Evolutionary conservation across 2,888 invertebrate genomes (phyloP), one percentile per base, ranked within the genome.

Genomic region (Lasiommata megera): DNA sequence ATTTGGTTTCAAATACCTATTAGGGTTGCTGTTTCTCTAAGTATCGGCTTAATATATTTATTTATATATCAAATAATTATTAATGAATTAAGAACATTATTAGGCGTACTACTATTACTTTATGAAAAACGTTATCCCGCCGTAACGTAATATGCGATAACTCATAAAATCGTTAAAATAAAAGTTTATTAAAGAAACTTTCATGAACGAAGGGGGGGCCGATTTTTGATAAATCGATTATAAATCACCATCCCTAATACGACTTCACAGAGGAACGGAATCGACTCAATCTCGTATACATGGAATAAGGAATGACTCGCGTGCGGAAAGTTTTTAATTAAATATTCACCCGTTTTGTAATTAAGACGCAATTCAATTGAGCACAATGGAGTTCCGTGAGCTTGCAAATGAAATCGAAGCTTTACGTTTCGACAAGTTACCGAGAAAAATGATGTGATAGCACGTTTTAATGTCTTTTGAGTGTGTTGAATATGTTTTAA

Each of bases 271-370:
- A 81, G 82, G 78, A 82, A 80, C 80, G 82, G 79, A 82, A 80
- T 83, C 83, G 82, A 84, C 85, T 85, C 85, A 83, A 88, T 87
- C 84, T 82, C 80, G 84, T 88, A 86, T 86, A 87, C 87, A 84
- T 84, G 86, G 84, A 87, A 85, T 87, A 88, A 88, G 85, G 80
- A 84, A 87, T 85, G 82, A 81, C 85, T 86, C 84, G 88, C 87
- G 84, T 87, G 86, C 82, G 81, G 81, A 84, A 87, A 89, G 79
- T 88, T 88, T 88, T 88, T 87, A 88, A 88, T 89, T 88, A 88
- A 88, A 88, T 86, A 88, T 86, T 87, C 87, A 87, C 81, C 81
- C 78, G 84, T 84, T 85, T 86, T 80, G 87, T 88, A 87, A 89
- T 88, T 84, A 87, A 88, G 85, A 87, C 80, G 80, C 79, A 77